Evolutionary conservation across 2,888 invertebrate genomes (phyloP), one percentile per base, ranked within the genome.

Genomic region (Papilio demoleus): DNA sequence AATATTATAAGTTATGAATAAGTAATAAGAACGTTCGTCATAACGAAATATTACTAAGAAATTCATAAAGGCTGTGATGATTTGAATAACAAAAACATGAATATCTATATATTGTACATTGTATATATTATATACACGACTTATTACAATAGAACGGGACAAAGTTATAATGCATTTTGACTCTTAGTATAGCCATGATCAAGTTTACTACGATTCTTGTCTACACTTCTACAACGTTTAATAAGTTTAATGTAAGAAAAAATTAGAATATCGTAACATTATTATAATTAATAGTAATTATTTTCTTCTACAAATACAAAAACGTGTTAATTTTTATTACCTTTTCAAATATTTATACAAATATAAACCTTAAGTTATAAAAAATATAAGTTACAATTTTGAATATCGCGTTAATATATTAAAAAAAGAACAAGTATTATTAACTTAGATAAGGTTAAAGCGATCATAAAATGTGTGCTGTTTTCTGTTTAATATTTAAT

Each of bases 41-140:
- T 64, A 65, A n/a, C 59, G 65, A 69, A 69, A 69, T 69, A 65
- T 69, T 69, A 65, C 70, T 63, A 19, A 47, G 70, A 61, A 66
- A 31, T 66, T 69, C 53, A 65, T 69, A 65, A 65, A 40, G 42
- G 61, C 24, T 56, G 65, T 42, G 36, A 14, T n/a, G 69, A 56
- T 69, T 61, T 61, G 69, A 69, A 69, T 69, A 69, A 53, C 65
- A 69, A 69, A 65, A 67, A 38, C 40, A 31, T 40, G 36, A 42
- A 36, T 69, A 56, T 65, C 42, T 42, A 53, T 56, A 53, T 53
- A 34, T n/a, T 27, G 59, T 50, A 31, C 40, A 60, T n/a, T n/a
- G n/a, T 65, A 61, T 68, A 50, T 69, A 60, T 36, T n/a, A 50
- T 56, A 38, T 27, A 53, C 31, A 22, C 38, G 12, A 45, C 58